These are phyloP conservation scores for Sarcophaga peregrina DNA, from an alignment of 1,140 invertebrate species.

Conservation along the genomic window DNA sequence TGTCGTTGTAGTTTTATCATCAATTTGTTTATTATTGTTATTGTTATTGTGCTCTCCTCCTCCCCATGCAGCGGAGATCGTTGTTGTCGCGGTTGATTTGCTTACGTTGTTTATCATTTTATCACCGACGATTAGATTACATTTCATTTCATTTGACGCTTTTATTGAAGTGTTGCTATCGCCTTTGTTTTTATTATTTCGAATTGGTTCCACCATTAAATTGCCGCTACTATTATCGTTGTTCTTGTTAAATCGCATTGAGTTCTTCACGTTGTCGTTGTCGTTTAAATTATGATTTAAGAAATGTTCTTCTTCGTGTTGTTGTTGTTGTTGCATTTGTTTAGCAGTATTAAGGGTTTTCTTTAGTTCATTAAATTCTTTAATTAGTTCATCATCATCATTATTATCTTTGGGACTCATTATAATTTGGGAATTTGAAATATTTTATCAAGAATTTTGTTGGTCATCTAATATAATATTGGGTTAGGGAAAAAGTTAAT, in stretches of 20 bases:
- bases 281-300: too few species aligned
- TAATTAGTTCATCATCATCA: neutral
- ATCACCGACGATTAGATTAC: conserved; percentile 33
- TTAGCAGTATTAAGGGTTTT: too few species aligned
- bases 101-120: conserved; percentile 50
- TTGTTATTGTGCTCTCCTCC: conserved; percentile 42
- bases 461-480: conserved; percentile 3
- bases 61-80: neutral
- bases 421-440: neutral
- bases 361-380: neutral
- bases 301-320: too few species aligned
- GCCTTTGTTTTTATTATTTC: neutral
- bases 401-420: neutral
- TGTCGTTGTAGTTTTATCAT: conserved; percentile 43
- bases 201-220: conserved; percentile 14
- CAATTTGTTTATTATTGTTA: conserved; percentile 48
- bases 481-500: neutral
- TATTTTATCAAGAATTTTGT: neutral
- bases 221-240: neutral
- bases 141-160: conserved; percentile 7
- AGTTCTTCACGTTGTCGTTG: too few species aligned
- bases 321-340: too few species aligned
- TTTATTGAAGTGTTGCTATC: conserved; percentile 29
- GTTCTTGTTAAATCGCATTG: neutral
- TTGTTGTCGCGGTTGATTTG: neutral